phyloP scores from a whole-genome alignment of 2,797 vertebrate species.

The Mionectes olivaceus region DNA sequence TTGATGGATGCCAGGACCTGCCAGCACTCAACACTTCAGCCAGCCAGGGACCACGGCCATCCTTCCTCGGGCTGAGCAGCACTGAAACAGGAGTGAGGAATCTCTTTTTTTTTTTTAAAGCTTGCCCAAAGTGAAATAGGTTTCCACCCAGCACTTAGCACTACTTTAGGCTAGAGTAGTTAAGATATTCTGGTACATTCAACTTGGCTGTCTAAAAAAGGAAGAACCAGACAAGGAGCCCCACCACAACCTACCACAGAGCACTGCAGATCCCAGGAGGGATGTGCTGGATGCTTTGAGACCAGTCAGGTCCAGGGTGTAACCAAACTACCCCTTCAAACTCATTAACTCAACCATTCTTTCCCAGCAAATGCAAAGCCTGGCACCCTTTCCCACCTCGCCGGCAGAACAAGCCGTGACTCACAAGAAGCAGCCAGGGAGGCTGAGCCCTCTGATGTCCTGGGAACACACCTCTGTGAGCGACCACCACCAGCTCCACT shows the following conservation, averaged over 20 bases:
- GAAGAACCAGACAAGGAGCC: neutral
- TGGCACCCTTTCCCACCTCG: neutral
- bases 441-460: neutral
- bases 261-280: neutral
- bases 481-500: neutral
- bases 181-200: constrained; percentile 1
- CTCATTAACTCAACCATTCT: neutral
- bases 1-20: neutral
- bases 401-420: neutral
- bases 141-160: constrained; percentile 61
- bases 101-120: neutral
- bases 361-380: neutral
- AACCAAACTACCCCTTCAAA: neutral
- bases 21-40: neutral
- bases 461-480: neutral
- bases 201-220: constrained; percentile 5
- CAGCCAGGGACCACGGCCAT: constrained; percentile 22
- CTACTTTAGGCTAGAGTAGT: neutral
- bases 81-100: neutral
- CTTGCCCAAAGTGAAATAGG: neutral
- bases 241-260: neutral
- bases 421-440: neutral
- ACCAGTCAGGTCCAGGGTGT: neutral
- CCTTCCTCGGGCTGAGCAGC: neutral
- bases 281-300: neutral